Evolutionary conservation across 2,888 invertebrate genomes (phyloP), one percentile per base, ranked within the genome.

Genomic region (Caenorhabditis sp.): DNA sequence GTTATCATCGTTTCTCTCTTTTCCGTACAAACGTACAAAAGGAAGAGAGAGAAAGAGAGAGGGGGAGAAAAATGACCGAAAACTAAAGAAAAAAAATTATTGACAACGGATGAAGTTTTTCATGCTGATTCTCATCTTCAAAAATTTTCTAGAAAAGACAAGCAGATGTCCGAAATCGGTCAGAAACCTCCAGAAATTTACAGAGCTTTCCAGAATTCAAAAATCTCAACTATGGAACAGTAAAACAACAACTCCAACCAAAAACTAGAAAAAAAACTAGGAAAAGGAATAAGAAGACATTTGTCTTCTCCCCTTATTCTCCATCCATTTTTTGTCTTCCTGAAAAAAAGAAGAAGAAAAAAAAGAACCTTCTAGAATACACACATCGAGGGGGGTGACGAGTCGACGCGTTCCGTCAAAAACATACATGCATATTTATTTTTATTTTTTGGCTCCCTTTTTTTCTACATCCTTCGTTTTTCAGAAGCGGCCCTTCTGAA

Each of bases 401-500:
- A 19, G 19, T 19, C 47, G 74, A 41, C 44, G 63, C 49, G 72
- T 80, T 80, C 80, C 61, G 80, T 73, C 72, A 80, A 80, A 80
- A 72, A 79, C 70, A 79, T 69, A 77, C 77, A 77, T 77, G 69
- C 31, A 69, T 77, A 63, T 69, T 19, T 47, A 16, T 44, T 64
- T 74, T 44, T 44, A 16, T 28, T 22, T 49, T 35, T 75, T 66
- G 47, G 19, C 19, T 47, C 47, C 47, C 19, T 47, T 14, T 14
- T 44, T 14, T 44, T 44, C 44, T 14, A 5, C 44, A 5, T 14
- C 44, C 16, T 44, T 14, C 14, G 16, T 44, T 7, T 44, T 44
- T 14, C 14, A 44, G 44, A 31, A n/a, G 26, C 24, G 16, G 49
- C 22, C 19, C 28, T 61, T 64, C 19, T 10, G 59, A 5, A 19